phyloP scores from a whole-genome alignment of 2,888 invertebrate species.

The Drosophila setosimentum region DNA sequence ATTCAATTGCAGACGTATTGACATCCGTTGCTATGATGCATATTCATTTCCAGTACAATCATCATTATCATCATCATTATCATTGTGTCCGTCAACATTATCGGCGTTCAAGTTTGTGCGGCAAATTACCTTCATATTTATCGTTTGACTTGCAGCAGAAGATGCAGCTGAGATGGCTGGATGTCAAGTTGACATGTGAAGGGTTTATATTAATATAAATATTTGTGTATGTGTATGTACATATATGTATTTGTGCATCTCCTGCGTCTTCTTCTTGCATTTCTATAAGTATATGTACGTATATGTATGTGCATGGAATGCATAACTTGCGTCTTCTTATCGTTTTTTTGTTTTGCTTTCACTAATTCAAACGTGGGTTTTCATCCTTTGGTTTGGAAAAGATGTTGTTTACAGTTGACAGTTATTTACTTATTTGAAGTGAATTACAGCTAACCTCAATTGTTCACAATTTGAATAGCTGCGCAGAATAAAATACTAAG shows the following conservation, averaged over 20 bases:
- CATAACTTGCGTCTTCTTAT: neutral
- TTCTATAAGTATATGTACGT: neutral
- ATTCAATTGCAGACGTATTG: neutral
- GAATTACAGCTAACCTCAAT: neutral
- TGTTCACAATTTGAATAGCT: neutral
- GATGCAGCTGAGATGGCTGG: neutral
- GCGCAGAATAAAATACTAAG: neutral
- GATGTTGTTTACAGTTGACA: neutral
- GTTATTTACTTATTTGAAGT: neutral
- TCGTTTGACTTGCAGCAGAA: neutral
- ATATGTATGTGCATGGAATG: neutral
- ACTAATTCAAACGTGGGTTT: neutral
- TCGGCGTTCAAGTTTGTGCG: neutral
- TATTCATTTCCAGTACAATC: neutral
- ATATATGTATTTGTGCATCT: neutral
- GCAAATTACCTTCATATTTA: slow-evolving; percentile 4
- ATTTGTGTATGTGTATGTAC: neutral
- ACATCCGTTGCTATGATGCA: neutral
- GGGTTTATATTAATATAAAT: neutral
- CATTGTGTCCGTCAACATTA: neutral
- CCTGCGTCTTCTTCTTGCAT: neutral
- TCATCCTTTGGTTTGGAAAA: neutral
- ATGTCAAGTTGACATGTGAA: slow-evolving; percentile 6
- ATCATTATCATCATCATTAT: slow-evolving; percentile 1
- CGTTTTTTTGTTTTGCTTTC: neutral